Percentiles rank a stretch among this genome's conserved stretches.
phyloP scores from a whole-genome alignment of 2,113 vertebrate genomes.

The Antennarius striatus region DNA sequence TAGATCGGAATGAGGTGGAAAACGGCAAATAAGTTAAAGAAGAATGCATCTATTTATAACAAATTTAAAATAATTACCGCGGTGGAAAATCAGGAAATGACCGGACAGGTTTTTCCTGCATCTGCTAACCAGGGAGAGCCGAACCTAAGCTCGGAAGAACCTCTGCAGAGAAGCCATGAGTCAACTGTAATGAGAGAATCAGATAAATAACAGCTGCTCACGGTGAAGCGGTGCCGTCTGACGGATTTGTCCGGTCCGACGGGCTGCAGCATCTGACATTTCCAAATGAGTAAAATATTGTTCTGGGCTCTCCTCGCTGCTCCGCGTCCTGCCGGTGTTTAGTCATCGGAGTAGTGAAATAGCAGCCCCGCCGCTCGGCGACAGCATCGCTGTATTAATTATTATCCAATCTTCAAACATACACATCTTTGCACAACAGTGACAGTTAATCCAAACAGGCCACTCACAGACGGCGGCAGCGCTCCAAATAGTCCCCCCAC shows the following conservation, averaged over 20 bases:
- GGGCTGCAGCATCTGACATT: conserved; percentile 75
- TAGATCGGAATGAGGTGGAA: conserved; percentile 5
- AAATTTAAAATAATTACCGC: too few relatives aligned
- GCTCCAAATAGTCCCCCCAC: conserved; percentile 72
- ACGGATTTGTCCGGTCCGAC: conserved; percentile 84
- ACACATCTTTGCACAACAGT: conserved; percentile 92
- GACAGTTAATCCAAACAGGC: conserved; percentile 93
- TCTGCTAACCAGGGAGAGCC: conserved; percentile 28
- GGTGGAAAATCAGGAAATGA: too few relatives aligned
- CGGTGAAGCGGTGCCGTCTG: conserved; percentile 72
- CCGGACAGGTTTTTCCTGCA: too few relatives aligned
- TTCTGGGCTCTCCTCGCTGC: conserved; percentile 75
- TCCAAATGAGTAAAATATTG: conserved; percentile 90
- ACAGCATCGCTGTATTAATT: conserved; percentile 90
- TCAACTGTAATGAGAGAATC: conserved; percentile 85
- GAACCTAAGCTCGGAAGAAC: conserved; percentile 46
- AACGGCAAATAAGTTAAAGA: neutral
- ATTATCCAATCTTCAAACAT: conserved; percentile 92
- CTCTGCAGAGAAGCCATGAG: conserved; percentile 76
- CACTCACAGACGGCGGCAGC: conserved; percentile 89
- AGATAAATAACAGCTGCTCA: conserved; percentile 81
- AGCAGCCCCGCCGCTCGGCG: conserved; percentile 85
- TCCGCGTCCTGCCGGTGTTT: conserved; percentile 80
- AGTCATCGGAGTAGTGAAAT: conserved; percentile 87
- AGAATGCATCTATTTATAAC: conserved; percentile 18